These are phyloP conservation scores for Bombylius discolor DNA, from an alignment of 2,888 invertebrate species.

Conservation along the genomic window DNA sequence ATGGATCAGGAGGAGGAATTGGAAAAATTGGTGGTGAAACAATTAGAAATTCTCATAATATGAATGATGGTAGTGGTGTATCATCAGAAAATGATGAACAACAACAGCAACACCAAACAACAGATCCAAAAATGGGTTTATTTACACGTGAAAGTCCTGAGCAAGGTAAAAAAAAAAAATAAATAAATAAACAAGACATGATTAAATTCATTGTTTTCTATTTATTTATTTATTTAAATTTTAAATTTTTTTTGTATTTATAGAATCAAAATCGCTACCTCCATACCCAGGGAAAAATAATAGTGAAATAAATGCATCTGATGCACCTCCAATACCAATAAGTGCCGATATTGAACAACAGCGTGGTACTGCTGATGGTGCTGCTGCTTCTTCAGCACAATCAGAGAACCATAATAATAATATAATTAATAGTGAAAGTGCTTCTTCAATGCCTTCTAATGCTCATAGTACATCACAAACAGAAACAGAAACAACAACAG, in stretches of 20 bases:
- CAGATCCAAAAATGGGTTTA: slow-evolving; percentile 33
- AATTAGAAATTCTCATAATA: background rate
- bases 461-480: slow-evolving; percentile 9
- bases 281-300: background rate
- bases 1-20: background rate
- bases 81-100: background rate
- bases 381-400: slow-evolving; percentile 30
- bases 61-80: background rate
- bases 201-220: background rate
- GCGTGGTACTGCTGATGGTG: slow-evolving; percentile 33
- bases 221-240: background rate
- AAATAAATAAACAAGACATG: background rate
- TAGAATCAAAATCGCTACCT: slow-evolving; percentile 1
- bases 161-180: slow-evolving; percentile 21
- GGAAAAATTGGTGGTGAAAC: background rate
- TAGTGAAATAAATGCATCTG: background rate
- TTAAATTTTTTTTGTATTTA: background rate
- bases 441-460: background rate
- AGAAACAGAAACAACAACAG: slow-evolving; percentile 16
- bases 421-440: background rate
- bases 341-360: slow-evolving; percentile 14
- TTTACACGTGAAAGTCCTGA: slow-evolving; percentile 36
- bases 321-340: background rate
- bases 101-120: slow-evolving; percentile 6
- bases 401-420: slow-evolving; percentile 1